Evolutionary conservation across 2,797 vertebrate genomes (phyloP), one percentile per base, ranked within the genome.

Genomic region (Phrynocephalus forsythii): DNA sequence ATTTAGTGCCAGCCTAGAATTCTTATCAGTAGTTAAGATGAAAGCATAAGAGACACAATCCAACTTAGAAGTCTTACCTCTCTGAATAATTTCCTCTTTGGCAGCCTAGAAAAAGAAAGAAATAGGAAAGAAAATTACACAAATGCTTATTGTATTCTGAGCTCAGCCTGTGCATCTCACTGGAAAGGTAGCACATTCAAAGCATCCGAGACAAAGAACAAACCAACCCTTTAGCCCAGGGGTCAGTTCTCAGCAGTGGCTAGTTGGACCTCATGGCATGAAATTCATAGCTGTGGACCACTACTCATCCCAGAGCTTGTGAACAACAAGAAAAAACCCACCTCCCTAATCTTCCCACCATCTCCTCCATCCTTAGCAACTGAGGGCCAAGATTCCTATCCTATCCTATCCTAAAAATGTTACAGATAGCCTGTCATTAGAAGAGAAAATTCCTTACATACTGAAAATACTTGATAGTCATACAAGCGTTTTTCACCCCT

Each of bases 51-150:
- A 30, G 67, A 66, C 1, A 86, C 28, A 3, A 24, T 24, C 26
- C 26, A 82, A 82, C 22, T 9, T 26, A 50, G 91, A 75, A 50
- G 82, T 66, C 98, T 99, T 96, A 99, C 99, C 98, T 97, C 96
- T 94, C 96, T 92, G 95, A 90, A 94, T 96, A 93, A 96, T 94
- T n/a, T 95, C 96, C 92, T 96, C 97, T 96, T 96, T 97, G 90
- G 94, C 97, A 98, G 97, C 97, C 99, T 99, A 97, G 90, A 93
- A 90, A 82, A 85, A 77, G 91, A 90, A 95, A 82, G 92, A 75
- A 60, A 30, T 20, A 16, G n/a, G 20, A 10, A 6, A 18, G 7
- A 48, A 68, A 82, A 48, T 33, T 26, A 92, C 92, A 89, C 30
- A 38, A 80, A 92, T 91, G 90, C 93, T 91, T 93, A 87, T 33